A percentile compares a stretch with the other conserved stretches of the same genome.
phyloP scores from a whole-genome alignment of 2,888 invertebrate species.

The Hartigia nigra region DNA sequence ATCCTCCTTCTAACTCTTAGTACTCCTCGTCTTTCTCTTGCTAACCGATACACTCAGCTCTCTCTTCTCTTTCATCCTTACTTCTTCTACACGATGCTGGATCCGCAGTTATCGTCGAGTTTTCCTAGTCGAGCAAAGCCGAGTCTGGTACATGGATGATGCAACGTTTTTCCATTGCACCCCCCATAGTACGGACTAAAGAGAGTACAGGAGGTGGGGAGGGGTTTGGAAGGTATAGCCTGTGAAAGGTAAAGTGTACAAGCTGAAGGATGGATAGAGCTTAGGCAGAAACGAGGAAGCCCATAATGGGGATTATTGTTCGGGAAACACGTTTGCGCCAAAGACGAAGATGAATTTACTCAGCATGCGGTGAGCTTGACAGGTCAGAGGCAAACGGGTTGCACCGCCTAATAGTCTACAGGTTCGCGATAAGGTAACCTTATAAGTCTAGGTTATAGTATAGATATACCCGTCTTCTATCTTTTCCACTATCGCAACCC shows the following conservation, averaged over 20 bases:
- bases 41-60: not conserved
- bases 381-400: not conserved
- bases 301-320: conserved; percentile 36
- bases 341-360: conserved; percentile 27
- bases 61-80: conserved; percentile 3
- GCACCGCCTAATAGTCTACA: not conserved
- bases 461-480: not conserved
- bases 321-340: conserved; percentile 30
- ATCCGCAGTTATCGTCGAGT: conserved; percentile 22
- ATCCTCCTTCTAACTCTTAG: conserved; percentile 10
- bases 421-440: not conserved
- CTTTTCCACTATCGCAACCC: not conserved
- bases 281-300: not conserved
- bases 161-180: conserved; percentile 10
- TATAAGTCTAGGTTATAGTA: not conserved
- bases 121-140: conserved; percentile 5
- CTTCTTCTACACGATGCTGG: conserved; percentile 11
- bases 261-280: not conserved
- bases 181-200: not conserved
- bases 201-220: not conserved
- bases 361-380: not conserved
- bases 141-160: conserved; percentile 10
- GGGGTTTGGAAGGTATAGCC: not conserved
- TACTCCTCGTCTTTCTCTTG: conserved; percentile 13
- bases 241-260: not conserved